Evolutionary conservation across 2,888 invertebrate species (phyloP).

Genomic region (Ypsolopha sequella): DNA sequence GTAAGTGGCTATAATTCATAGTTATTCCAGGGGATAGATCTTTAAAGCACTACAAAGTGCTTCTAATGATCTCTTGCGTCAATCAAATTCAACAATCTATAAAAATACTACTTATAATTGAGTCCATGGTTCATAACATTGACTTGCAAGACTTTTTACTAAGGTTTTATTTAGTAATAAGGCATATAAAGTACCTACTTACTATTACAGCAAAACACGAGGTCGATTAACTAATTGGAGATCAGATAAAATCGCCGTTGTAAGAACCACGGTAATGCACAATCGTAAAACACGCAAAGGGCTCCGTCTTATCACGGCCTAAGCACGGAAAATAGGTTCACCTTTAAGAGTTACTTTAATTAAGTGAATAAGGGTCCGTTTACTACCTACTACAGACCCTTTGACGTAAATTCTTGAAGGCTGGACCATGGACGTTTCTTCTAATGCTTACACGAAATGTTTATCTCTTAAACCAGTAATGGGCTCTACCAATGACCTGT

Average conservation of each 20-base stretch:
- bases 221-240: conserved; percentile 1
- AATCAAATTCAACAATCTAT: background rate
- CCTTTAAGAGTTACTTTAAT: conserved; percentile 39
- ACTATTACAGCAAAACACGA: background rate
- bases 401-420: conserved; percentile 12
- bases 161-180: no score
- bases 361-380: conserved; percentile 34
- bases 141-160: no score
- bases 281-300: conserved; percentile 23
- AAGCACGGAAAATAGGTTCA: conserved; percentile 28
- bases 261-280: conserved; percentile 10
- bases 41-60: background rate
- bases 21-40: background rate
- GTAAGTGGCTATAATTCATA: conserved; percentile 21
- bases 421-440: background rate
- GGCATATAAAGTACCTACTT: background rate
- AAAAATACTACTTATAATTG: background rate
- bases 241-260: conserved; percentile 1
- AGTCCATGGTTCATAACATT: no score
- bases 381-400: conserved; percentile 20
- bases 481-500: conserved; percentile 16
- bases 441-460: conserved; percentile 9
- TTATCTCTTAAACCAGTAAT: conserved; percentile 16
- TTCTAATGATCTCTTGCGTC: background rate
- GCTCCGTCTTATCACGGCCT: conserved; percentile 16